A percentile compares a stretch with the other conserved stretches of the same genome.
Conservation (phyloP, 2,113 vertebrate species). For the Gambusia affinis region DNA sequence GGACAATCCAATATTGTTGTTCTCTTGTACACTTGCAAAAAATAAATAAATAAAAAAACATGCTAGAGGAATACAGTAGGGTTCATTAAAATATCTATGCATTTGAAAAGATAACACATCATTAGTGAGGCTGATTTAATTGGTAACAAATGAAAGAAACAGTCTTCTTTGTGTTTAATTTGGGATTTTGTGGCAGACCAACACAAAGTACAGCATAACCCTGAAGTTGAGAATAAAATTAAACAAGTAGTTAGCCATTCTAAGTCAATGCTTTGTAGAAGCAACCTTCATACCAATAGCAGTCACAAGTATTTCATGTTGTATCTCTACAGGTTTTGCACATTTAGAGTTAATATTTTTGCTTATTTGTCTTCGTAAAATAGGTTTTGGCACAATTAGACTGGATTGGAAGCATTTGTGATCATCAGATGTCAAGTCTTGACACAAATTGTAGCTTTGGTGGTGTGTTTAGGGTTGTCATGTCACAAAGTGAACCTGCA, state of each 20-base stretch:
- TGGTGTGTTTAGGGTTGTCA: background rate
- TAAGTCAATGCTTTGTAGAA: too few species aligned
- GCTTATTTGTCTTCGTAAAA: too few species aligned
- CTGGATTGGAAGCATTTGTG: background rate
- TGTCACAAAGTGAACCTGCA: background rate
- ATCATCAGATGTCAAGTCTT: background rate
- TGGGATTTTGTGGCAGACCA: background rate
- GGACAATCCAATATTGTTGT: constrained; percentile 66
- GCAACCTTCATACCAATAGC: too few species aligned
- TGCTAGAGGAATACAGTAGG: constrained; percentile 27
- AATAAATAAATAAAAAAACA: constrained; percentile 38
- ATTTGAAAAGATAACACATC: background rate
- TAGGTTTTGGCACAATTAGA: background rate
- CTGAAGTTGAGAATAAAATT: too few species aligned
- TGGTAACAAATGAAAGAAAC: background rate
- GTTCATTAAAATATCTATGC: constrained; percentile 46
- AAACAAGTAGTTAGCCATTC: too few species aligned
- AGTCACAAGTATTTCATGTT: too few species aligned
- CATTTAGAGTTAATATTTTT: too few species aligned
- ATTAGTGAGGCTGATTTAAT: constrained; percentile 12
- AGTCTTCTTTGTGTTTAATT: background rate
- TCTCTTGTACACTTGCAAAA: constrained; percentile 58
- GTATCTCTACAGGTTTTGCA: too few species aligned
- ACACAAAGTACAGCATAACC: too few species aligned
- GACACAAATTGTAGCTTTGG: background rate